Percentiles rank a stretch among this genome's conserved stretches.
Evolutionary conservation across 1,140 invertebrate genomes (phyloP).

Genomic region (Drosophila sucinea): DNA sequence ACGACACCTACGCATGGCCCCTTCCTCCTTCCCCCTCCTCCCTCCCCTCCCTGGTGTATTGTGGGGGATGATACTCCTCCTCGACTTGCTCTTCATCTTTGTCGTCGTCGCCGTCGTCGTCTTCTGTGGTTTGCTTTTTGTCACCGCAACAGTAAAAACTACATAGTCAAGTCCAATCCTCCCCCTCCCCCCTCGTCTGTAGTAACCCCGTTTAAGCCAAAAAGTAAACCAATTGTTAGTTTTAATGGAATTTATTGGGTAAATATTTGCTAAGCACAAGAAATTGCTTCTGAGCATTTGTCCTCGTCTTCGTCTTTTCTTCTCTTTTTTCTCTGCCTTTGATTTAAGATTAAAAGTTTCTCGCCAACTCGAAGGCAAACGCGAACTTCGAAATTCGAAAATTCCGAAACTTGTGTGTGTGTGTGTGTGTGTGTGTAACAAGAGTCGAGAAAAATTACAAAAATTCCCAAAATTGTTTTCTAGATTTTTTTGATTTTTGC

Average conservation of each 20-base stretch:
- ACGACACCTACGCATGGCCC: slow-evolving; percentile 43
- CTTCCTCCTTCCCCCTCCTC: not conserved
- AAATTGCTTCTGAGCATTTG: slow-evolving; percentile 67
- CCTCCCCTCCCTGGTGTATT: not conserved
- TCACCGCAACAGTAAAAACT: slow-evolving; percentile 28
- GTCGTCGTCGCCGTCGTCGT: too few relatives aligned
- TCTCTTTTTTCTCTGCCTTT: slow-evolving; percentile 41
- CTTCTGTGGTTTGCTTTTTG: slow-evolving; percentile 24
- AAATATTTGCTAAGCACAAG: slow-evolving; percentile 73
- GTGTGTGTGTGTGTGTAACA: too few relatives aligned
- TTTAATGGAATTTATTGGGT: slow-evolving; percentile 78
- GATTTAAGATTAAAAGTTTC: slow-evolving; percentile 75
- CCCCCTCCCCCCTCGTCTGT: not conserved
- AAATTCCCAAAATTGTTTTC: slow-evolving; percentile 18
- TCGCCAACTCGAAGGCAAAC: slow-evolving; percentile 13
- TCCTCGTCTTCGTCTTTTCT: slow-evolving; percentile 10
- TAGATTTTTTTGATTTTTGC: slow-evolving; percentile 50
- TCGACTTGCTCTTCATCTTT: too few relatives aligned
- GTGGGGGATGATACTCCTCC: not conserved
- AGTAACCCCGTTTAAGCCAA: slow-evolving; percentile 57
- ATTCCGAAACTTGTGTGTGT: not conserved
- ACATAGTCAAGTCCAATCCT: slow-evolving; percentile 30
- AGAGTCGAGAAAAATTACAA: too few relatives aligned
- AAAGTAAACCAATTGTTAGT: slow-evolving; percentile 79
- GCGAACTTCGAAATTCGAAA: not conserved